Base-by-base conservation (phyloP, 2,797 vertebrate genomes). In the Parauchenoglanis ngamensis region DNA sequence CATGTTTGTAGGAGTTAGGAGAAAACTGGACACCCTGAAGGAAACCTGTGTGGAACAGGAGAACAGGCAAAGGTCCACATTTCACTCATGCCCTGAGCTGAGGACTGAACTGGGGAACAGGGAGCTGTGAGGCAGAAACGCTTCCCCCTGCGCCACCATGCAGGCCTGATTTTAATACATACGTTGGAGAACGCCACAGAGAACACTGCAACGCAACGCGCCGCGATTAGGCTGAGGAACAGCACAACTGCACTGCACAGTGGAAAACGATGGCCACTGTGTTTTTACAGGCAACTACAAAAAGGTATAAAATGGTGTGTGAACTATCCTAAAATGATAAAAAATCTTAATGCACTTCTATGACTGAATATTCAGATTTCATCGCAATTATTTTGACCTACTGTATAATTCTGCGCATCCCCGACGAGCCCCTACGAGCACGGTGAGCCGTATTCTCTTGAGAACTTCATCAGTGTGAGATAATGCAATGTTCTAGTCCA, bases 391-490 rank as follows among this genome's bases (percentile, higher is more conserved):
- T 75, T 75, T n/a, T 2, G 6, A 13, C 44, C 46, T 13, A 6
- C 4, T 61, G 7, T 80, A 44, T 44, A 52, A 19, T 49, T 15
- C 40, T 2, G 77, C 59, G 77, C 23, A 35, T 17, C 59, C 44
- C 79, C 2, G 25, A 19, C 19, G 21, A 65, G 59, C 59, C 28
- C 79, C 2, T 25, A 19, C 19, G 21, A 65, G 59, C 59, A 21
- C 79, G 86, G 49, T 67, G 89, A 40, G 75, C 81, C 80, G 13
- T 46, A 59, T 78, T 82, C 65, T 28, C 87, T 67, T 31, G 85
- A 88, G 89, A 72, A 73, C 89, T 85, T 90, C 89, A 88, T 85
- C 86, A 83, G 68, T 83, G 85, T 57, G 63, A 87, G 75, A 88
- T 88, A 90, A 90, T 85, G 75, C 72, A 70, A 81, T 88, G 85